phyloP scores from a whole-genome alignment of 1,140 invertebrate species.

The Drosophila quadrilineata region DNA sequence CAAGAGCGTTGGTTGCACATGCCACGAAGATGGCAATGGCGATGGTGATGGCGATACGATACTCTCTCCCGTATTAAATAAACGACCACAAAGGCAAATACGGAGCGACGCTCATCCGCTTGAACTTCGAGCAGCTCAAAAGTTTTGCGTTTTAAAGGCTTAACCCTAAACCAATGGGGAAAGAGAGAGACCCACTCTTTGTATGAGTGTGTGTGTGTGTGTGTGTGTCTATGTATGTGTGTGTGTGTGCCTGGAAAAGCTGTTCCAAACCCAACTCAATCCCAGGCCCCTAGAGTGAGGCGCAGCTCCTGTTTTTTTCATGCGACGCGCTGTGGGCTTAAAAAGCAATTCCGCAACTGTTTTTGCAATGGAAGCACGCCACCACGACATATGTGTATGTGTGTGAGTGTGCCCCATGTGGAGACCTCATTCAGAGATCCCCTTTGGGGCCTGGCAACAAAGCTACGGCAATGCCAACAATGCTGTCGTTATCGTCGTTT shows the following conservation, averaged over 20 bases:
- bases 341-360: constrained; percentile 78
- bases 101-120: too few species aligned
- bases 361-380: constrained; percentile 56
- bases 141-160: constrained; percentile 77
- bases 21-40: constrained; percentile 26
- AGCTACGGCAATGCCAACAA: constrained; percentile 62
- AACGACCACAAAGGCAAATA: constrained; percentile 66
- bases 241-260: too few species aligned
- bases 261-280: constrained; percentile 45
- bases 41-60: background rate
- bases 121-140: constrained; percentile 71
- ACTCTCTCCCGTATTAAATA: constrained; percentile 1
- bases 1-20: constrained; percentile 45
- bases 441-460: constrained; percentile 64
- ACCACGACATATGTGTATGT: constrained; percentile 23
- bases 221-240: too few species aligned
- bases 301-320: constrained; percentile 65
- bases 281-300: constrained; percentile 52
- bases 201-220: too few species aligned
- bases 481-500: constrained; percentile 81
- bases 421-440: constrained; percentile 47
- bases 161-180: constrained; percentile 38
- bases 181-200: too few species aligned
- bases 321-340: constrained; percentile 70
- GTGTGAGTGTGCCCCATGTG: constrained; percentile 20